phyloP scores from a whole-genome alignment of 2,888 invertebrate genomes.

The Eupithecia pulchellata region DNA sequence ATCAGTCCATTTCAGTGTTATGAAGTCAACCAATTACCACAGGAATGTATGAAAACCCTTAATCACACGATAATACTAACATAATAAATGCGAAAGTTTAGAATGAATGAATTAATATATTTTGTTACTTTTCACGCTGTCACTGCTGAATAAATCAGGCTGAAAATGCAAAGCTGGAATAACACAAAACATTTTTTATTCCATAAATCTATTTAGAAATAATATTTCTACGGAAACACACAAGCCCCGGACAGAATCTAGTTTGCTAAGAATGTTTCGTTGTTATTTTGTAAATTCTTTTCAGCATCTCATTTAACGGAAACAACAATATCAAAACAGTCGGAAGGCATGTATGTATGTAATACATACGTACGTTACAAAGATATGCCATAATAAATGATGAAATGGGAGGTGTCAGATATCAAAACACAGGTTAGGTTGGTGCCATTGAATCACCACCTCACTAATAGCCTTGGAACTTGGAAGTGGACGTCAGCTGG shows the following conservation, averaged over 20 bases:
- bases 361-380: no score
- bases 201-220: not conserved
- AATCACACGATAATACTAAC: not conserved
- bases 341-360: not conserved
- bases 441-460: constrained; percentile 43
- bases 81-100: not conserved
- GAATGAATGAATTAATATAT: not conserved
- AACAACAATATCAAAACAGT: not conserved
- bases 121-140: not conserved
- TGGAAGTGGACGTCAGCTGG: constrained; percentile 41
- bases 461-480: constrained; percentile 41
- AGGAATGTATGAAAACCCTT: not conserved
- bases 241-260: not conserved
- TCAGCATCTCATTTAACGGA: not conserved
- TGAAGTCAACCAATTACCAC: not conserved
- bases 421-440: constrained; percentile 39
- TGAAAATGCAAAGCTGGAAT: not conserved
- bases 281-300: not conserved
- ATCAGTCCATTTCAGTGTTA: not conserved
- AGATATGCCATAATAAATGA: constrained; percentile 24
- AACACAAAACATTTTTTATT: not conserved
- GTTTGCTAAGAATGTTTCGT: not conserved
- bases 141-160: not conserved
- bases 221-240: not conserved
- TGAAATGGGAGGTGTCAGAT: constrained; percentile 41